Evolutionary conservation across 64 coral and sea anemone species (phyloP).

Genomic region (Montipora capricornis): DNA sequence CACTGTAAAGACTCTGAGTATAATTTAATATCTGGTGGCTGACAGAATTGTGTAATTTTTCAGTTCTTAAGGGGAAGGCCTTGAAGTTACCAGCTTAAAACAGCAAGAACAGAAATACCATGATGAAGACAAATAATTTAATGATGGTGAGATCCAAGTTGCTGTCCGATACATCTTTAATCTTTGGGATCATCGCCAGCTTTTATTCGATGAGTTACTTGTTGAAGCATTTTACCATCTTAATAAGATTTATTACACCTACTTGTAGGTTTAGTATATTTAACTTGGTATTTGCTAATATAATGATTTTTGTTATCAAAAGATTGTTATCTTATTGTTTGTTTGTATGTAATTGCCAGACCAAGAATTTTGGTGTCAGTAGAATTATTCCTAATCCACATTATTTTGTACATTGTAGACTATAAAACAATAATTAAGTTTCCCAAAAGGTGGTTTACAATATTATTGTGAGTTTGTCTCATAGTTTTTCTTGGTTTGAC

Average conservation of each 20-base stretch:
- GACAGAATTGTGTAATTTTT: slow-evolving; percentile 52
- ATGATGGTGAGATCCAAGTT: no score
- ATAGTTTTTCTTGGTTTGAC: no score
- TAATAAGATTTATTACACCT: background rate
- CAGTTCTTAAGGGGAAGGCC: slow-evolving; percentile 97
- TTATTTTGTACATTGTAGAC: no score
- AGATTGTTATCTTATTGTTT: background rate
- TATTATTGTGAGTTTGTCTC: no score
- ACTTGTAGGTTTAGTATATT: background rate
- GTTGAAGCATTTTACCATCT: background rate
- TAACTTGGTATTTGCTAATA: slow-evolving; percentile 19
- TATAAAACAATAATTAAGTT: no score
- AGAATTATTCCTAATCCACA: no score
- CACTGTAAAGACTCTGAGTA: no score
- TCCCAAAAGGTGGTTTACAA: no score
- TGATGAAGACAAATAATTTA: background rate
- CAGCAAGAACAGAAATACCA: background rate
- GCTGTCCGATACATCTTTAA: background rate
- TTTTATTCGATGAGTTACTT: slow-evolving; percentile 6
- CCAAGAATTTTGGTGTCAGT: no score
- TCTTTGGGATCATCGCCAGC: background rate
- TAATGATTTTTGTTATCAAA: background rate
- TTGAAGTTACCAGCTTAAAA: slow-evolving; percentile 95
- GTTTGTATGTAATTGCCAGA: no score
- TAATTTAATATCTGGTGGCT: background rate